These are phyloP conservation scores for Dolomedes plantarius DNA, from an alignment of 2,888 invertebrate species.

Conservation along the genomic window DNA sequence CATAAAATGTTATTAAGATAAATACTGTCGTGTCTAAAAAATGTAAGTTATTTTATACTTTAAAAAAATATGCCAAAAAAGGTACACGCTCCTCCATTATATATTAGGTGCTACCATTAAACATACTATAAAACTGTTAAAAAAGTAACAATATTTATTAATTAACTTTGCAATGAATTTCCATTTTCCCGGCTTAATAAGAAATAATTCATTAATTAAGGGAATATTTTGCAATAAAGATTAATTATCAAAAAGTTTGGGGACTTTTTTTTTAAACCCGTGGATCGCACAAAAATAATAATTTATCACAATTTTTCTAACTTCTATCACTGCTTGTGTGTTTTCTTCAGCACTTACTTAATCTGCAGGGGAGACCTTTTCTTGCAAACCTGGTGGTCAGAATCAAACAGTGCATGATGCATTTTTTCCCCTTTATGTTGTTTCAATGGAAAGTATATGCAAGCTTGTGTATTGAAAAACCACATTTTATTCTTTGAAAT, in stretches of 20 bases:
- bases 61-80: no score
- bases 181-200: neutral
- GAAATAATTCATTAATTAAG: neutral
- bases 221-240: neutral
- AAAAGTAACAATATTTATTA: neutral
- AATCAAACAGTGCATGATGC: neutral
- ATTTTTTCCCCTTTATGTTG: neutral
- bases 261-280: neutral
- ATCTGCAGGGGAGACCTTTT: neutral
- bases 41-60: no score
- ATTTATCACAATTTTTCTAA: neutral
- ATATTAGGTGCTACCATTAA: no score
- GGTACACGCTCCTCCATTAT: no score
- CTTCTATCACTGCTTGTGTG: neutral
- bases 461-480: no score
- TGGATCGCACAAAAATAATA: neutral
- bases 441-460: no score
- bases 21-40: no score
- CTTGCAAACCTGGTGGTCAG: neutral
- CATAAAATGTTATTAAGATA: no score
- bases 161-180: neutral
- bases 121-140: neutral
- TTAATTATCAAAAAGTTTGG: neutral
- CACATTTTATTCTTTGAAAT: no score
- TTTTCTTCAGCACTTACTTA: neutral